A percentile compares a stretch with the other conserved stretches of the same genome.
Conservation (phyloP, 30 jellyfish, hydroid and myxozoan genomes). For the Aurelia sp. region DNA sequence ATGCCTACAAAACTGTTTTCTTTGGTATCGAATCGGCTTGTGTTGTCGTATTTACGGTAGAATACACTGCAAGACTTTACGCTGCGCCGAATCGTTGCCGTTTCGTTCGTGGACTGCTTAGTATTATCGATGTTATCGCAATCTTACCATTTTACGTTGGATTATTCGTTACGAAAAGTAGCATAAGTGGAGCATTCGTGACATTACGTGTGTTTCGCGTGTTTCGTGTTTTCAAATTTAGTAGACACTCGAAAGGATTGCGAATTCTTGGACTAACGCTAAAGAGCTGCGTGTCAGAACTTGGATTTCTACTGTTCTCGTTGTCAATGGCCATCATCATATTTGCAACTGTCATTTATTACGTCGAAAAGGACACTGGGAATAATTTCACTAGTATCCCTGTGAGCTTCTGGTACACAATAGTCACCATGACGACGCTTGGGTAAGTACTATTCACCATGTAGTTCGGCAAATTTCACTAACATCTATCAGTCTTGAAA, state of each 20-base stretch:
- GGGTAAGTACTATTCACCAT: constrained; percentile 65
- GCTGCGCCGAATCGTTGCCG: constrained; percentile 92
- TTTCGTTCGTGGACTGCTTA: constrained; percentile 72
- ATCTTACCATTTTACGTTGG: constrained; percentile 88
- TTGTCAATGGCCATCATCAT: constrained; percentile 93
- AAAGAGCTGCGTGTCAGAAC: constrained; percentile 91
- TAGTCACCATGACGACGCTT: constrained; percentile 95
- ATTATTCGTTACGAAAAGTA: constrained; percentile 70
- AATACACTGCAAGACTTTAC: constrained; percentile 81
- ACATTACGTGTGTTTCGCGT: constrained; percentile 95
- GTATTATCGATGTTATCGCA: constrained; percentile 86
- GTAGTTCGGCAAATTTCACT: no score
- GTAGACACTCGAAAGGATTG: constrained; percentile 95
- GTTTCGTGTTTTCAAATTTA: constrained; percentile 91
- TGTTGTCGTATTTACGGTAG: constrained; percentile 86
- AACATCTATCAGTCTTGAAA: no score
- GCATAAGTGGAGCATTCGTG: constrained; percentile 94
- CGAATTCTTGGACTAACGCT: constrained; percentile 92
- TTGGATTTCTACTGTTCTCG: constrained; percentile 90
- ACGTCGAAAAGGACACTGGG: constrained; percentile 84
- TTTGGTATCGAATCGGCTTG: constrained; percentile 84
- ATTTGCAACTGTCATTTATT: constrained; percentile 88
- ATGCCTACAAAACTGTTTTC: constrained; percentile 64
- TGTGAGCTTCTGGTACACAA: constrained; percentile 93
- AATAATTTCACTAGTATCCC: constrained; percentile 86